Evolutionary conservation across 2,888 invertebrate genomes (phyloP).

Genomic region (Megastigmus dorsalis): DNA sequence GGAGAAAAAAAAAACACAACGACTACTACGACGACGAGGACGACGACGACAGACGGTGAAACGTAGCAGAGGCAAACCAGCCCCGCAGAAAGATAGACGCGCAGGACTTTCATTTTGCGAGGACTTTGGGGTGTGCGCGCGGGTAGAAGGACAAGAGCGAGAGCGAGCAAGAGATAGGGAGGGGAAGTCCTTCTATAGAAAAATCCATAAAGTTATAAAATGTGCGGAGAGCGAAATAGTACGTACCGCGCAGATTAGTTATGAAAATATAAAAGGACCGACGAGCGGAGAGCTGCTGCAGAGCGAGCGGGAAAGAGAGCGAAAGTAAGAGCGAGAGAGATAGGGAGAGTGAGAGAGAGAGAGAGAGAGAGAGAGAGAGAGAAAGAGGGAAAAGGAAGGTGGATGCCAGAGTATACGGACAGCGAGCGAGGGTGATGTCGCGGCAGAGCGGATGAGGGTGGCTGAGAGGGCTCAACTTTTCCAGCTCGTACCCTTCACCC

Average conservation of each 20-base stretch:
- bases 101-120: conserved; percentile 49
- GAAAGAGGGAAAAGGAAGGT: no score
- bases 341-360: conserved; percentile 54
- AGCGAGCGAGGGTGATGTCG: conserved; percentile 59
- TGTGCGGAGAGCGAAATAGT: conserved; percentile 74
- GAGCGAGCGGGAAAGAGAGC: conserved; percentile 43
- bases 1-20: conserved; percentile 51
- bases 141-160: conserved; percentile 19
- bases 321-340: conserved; percentile 47
- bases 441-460: conserved; percentile 59
- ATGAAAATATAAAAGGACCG: conserved; percentile 71
- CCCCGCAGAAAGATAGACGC: conserved; percentile 32
- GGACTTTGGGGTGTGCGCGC: conserved; percentile 29
- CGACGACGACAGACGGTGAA: conserved; percentile 27
- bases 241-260: conserved; percentile 70
- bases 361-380: conserved; percentile 53
- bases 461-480: conserved; percentile 71
- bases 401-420: no score
- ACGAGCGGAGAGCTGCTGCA: no score
- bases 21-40: no score
- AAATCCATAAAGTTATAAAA: conserved; percentile 83
- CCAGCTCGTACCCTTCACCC: conserved; percentile 61
- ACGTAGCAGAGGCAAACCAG: conserved; percentile 29
- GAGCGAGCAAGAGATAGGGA: conserved; percentile 10
- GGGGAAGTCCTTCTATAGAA: conserved; percentile 75